Percentiles rank a stretch among this genome's conserved stretches.
Evolutionary conservation across 2,113 vertebrate genomes (phyloP).

Genomic region (Microcebus lehilahytsara): DNA sequence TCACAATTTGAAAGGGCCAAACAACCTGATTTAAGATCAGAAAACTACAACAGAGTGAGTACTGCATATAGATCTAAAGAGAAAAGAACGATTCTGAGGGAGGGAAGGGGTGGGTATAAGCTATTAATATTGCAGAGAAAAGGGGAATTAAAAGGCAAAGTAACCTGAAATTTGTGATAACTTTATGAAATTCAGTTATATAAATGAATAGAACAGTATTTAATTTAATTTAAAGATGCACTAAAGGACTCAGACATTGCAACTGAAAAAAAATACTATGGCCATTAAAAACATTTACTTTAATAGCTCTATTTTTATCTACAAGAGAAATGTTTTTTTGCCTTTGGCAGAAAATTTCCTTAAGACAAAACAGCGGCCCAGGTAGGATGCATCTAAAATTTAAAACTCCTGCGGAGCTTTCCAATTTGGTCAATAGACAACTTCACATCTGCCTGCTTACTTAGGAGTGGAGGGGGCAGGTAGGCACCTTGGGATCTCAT

Average conservation of each 20-base stretch:
- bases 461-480: neutral
- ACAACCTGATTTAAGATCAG: neutral
- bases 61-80: neutral
- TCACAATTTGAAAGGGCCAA: neutral
- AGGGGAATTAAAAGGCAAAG: neutral
- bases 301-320: neutral
- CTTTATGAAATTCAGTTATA: neutral
- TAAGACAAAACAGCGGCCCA: neutral
- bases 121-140: neutral
- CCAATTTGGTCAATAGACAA: neutral
- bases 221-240: neutral
- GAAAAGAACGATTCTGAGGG: neutral
- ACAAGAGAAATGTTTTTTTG: neutral
- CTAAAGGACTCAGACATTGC: neutral
- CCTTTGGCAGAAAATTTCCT: neutral
- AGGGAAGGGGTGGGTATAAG: fast-evolving
- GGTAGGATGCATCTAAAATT: neutral
- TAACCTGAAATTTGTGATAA: neutral
- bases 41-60: neutral
- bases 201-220: neutral
- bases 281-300: neutral
- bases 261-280: neutral
- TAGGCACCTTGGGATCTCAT: neutral
- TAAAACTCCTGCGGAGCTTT: neutral
- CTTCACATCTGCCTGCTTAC: neutral